Evolutionary conservation across 2,113 vertebrate species (phyloP), one percentile per base, ranked within the genome.

Genomic region (Cranoglanis bouderius): DNA sequence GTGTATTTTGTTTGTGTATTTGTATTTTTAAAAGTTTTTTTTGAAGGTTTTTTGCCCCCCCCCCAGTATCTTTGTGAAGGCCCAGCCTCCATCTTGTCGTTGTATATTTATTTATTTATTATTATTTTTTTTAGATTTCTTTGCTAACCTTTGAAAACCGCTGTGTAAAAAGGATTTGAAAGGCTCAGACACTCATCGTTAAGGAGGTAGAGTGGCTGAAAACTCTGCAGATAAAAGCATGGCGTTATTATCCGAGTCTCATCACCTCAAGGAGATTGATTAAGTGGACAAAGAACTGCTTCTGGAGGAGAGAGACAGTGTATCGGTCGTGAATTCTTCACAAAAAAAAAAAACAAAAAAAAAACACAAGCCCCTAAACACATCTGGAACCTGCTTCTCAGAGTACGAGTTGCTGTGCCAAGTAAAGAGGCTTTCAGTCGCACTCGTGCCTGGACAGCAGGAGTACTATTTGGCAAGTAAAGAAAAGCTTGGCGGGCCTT

Each of bases 341-440:
- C 21, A n/a, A 16, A 29, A 4, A 16, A 13, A 78, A n/a, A 75
- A 9, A n/a, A n/a, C 16, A 6, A 18, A 6, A 78, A 29, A 29
- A n/a, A 6, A 19, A 16, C 53, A 82, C 35, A 85, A 53, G 46
- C 77, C 46, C 18, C 49, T 40, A 70, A 85, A 40, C 92, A 92
- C 93, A 92, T 92, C 85, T 90, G 92, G 93, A 92, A 92, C 90
- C 91, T 93, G 92, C 89, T 92, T 91, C 90, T 90, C 85, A 80
- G 88, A 91, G 93, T 91, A 86, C 70, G 78, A 89, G 86, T 72
- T 70, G 9, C 88, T 78, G 70, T 49, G 83, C 88, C 88, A 67
- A 83, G 83, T 92, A 94, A 95, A 92, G 93, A 94, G 91, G 88
- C 93, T 94, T 94, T 94, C 94, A 88, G 93, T 91, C 91, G 87